Evolutionary conservation across 2,888 invertebrate species (phyloP), one percentile per base, ranked within the genome.

Genomic region (Sylvicola cinctus): DNA sequence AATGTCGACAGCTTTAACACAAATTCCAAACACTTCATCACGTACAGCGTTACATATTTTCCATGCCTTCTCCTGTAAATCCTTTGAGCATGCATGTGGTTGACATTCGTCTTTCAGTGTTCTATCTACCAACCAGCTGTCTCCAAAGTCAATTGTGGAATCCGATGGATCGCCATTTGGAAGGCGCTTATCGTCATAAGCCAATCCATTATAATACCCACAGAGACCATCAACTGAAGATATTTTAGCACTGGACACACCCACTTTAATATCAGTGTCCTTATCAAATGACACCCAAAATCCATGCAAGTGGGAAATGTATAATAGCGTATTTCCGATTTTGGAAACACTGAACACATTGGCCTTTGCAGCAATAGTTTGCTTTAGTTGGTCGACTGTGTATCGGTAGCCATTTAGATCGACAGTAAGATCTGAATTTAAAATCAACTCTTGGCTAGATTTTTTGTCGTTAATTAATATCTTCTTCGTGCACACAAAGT

Each of bases 191-290:
- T 85, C 85, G 52, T 83, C 79, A 29, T 49, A 45, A 0, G 60
- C 45, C 17, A 65, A 55, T 2, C 71, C 73, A 53, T 79, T 78
- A 51, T 70, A 80, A 38, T 67, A 72, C 2, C 85, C 85, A 49
- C 85, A 87, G 8, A 85, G 57, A 0, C 85, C 85, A 45, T 80
- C 78, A 1, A 84, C 73, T 29, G 65, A 61, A 7, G 68, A 64
- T 38, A 60, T 51, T 42, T 72, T 60, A 43, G 66, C 68, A 34
- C 68, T 66, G 1, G 68, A 61, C 1, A 81, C 74, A 40, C 75
- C 77, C 42, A 85, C 64, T 53, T 74, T 77, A 1, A 72, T 62
- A 47, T 73, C 70, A 3, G 73, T 73, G 35, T 70, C 66, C 3
- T 63, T 61, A 46, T 70, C 74, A 58, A 77, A 78, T 2, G 73